These are phyloP conservation scores for Diacarnus erythraeanus DNA, from an alignment of 37 sponge, comb jelly and placozoan genomes.

Conservation along the genomic window DNA sequence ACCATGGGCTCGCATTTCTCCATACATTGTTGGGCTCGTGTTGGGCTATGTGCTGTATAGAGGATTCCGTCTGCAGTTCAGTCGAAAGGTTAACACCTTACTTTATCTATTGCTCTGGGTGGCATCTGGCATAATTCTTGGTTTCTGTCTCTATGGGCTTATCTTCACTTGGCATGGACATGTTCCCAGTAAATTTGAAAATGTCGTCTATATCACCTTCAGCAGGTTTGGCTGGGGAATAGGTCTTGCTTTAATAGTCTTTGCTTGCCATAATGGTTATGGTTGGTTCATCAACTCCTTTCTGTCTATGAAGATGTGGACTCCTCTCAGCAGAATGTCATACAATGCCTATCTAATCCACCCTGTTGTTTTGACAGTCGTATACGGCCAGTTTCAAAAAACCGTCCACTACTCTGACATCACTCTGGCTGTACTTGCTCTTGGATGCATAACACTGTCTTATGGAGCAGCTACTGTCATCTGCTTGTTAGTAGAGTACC, in stretches of 20 bases:
- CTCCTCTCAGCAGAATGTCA: conserved; percentile 88
- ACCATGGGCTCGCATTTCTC: conserved; percentile 73
- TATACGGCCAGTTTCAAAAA: conserved; percentile 20
- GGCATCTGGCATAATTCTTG: conserved; percentile 15
- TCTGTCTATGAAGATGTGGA: conserved; percentile 85
- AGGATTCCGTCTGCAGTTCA: conserved; percentile 19
- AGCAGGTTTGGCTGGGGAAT: conserved; percentile 66
- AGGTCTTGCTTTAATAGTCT: conserved; percentile 60
- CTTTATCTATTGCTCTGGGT: conserved; percentile 39
- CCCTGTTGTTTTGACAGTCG: conserved; percentile 59
- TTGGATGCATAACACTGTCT: conserved; percentile 51
- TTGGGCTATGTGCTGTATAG: conserved; percentile 76
- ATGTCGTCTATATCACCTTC: conserved; percentile 64
- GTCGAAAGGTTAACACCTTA: not conserved
- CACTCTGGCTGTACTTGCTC: conserved; percentile 35
- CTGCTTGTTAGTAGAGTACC: conserved; percentile 74
- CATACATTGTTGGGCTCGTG: conserved; percentile 82
- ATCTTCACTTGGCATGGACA: conserved; percentile 58
- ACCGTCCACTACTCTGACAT: conserved; percentile 41
- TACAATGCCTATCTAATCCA: conserved; percentile 86
- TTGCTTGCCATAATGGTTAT: conserved; percentile 80
- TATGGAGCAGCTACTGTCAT: conserved; percentile 70
- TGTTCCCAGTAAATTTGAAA: conserved; percentile 37
- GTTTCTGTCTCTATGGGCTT: conserved; percentile 57
- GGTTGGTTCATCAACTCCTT: conserved; percentile 73